Percentiles rank a stretch among this genome's conserved stretches.
Conservation (phyloP, 2,888 invertebrate species). For the Panorpa germanica region DNA sequence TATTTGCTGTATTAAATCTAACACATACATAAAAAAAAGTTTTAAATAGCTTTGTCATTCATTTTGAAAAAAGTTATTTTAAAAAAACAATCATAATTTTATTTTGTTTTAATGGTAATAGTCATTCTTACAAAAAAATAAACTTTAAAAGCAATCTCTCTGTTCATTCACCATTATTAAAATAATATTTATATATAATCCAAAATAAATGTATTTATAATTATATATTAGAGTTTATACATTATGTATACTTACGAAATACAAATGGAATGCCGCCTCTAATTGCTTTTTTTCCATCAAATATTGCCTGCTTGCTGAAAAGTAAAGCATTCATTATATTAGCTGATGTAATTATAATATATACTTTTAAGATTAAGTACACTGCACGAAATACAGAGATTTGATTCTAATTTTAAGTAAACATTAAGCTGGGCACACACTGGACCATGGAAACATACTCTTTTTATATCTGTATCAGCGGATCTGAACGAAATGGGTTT, state of each 20-base stretch:
- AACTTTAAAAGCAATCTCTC: not conserved
- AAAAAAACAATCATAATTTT: slow-evolving; percentile 1
- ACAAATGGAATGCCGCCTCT: slow-evolving; percentile 93
- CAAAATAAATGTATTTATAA: slow-evolving; percentile 1
- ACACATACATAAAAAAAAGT: too few species aligned
- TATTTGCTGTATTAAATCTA: too few species aligned
- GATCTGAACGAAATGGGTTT: too few species aligned
- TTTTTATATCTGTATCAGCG: too few species aligned
- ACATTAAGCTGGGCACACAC: too few species aligned
- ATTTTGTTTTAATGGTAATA: not conserved
- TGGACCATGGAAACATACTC: too few species aligned
- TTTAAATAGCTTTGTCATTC: too few species aligned
- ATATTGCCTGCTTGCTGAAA: slow-evolving; percentile 82
- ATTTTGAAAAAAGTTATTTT: too few species aligned
- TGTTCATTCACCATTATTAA: not conserved
- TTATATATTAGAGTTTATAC: slow-evolving; percentile 3
- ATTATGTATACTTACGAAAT: slow-evolving; percentile 64
- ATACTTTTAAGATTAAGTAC: too few species aligned
- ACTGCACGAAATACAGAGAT: too few species aligned
- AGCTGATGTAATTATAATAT: too few species aligned
- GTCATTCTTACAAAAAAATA: not conserved
- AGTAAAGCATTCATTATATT: slow-evolving; percentile 5
- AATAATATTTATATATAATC: not conserved
- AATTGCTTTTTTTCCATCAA: slow-evolving; percentile 91
- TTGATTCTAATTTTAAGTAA: too few species aligned